Percentiles rank a stretch among this genome's conserved stretches.
These are phyloP conservation scores for Clamator glandarius DNA, from an alignment of 2,797 vertebrate genomes.

Conservation along the genomic window DNA sequence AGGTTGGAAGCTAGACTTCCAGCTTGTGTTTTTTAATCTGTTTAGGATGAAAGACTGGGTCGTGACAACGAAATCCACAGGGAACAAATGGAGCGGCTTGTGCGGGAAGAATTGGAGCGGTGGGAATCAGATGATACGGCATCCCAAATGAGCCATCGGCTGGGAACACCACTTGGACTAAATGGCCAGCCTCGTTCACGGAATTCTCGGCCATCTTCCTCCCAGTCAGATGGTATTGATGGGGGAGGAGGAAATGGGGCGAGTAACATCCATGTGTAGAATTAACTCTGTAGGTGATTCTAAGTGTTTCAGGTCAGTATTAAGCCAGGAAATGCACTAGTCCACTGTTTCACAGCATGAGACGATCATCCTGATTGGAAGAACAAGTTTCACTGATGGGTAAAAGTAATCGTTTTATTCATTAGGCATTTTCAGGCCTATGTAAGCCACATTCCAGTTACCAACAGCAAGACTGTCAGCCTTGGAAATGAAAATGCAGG, in stretches of 20 bases:
- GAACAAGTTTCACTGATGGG: neutral
- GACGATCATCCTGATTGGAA: neutral
- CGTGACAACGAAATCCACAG: constrained; percentile 87
- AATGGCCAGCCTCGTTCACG: constrained; percentile 74
- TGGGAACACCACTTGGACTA: constrained; percentile 79
- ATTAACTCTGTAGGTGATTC: neutral
- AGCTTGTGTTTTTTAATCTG: neutral
- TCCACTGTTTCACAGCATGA: neutral
- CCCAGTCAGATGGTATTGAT: constrained; percentile 89
- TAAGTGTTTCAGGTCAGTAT: neutral
- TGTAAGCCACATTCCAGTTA: neutral
- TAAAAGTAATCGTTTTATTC: neutral
- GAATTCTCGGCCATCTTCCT: constrained; percentile 86
- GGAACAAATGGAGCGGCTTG: constrained; percentile 93
- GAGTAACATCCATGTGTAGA: constrained; percentile 79
- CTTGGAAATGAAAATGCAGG: neutral
- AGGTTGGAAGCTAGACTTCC: neutral
- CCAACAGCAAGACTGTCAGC: neutral
- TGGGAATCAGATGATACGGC: constrained; percentile 92
- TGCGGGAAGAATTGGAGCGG: constrained; percentile 92
- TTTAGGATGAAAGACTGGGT: constrained; percentile 90
- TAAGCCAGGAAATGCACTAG: neutral
- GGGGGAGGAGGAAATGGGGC: constrained; percentile 65
- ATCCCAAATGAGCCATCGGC: constrained; percentile 87
- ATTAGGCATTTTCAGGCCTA: neutral